Conservation (phyloP, 2,797 vertebrate species). For the Todus mexicanus region DNA sequence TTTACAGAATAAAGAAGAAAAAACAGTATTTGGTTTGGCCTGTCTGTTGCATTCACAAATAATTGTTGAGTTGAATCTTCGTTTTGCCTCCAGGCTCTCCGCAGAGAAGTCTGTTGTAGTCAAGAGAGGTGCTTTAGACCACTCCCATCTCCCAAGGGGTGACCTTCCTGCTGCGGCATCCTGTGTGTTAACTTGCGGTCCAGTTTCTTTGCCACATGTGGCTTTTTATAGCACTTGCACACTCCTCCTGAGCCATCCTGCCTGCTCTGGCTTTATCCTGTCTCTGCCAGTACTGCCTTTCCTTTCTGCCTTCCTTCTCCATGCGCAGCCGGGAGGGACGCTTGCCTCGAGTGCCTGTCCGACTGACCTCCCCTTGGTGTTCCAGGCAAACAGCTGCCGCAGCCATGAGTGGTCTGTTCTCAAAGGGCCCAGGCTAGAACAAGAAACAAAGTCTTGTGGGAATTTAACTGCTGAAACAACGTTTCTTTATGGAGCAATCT, state of each 20-base stretch:
- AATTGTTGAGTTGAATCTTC: neutral
- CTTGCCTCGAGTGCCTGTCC: neutral
- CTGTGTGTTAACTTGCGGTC: neutral
- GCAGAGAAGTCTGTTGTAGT: neutral
- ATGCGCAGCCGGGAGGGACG: accelerated
- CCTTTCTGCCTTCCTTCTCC: neutral
- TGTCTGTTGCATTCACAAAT: neutral
- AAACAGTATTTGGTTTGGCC: neutral
- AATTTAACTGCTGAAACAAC: neutral
- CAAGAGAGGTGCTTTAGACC: neutral
- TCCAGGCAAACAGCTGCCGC: neutral
- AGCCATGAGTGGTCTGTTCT: neutral
- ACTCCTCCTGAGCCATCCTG: neutral
- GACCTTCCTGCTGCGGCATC: neutral
- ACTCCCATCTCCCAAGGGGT: neutral
- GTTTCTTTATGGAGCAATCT: neutral
- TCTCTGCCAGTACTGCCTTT: neutral
- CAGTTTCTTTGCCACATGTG: neutral
- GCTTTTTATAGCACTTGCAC: neutral
- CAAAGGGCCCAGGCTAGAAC: neutral
- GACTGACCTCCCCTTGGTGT: neutral
- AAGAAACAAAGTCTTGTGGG: neutral
- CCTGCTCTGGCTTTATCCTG: neutral
- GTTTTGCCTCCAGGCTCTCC: neutral
- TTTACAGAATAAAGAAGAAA: neutral